Percentiles rank a stretch among this genome's conserved stretches.
Conservation (phyloP, 2,888 invertebrate genomes). For the Pediacus dermestoides region DNA sequence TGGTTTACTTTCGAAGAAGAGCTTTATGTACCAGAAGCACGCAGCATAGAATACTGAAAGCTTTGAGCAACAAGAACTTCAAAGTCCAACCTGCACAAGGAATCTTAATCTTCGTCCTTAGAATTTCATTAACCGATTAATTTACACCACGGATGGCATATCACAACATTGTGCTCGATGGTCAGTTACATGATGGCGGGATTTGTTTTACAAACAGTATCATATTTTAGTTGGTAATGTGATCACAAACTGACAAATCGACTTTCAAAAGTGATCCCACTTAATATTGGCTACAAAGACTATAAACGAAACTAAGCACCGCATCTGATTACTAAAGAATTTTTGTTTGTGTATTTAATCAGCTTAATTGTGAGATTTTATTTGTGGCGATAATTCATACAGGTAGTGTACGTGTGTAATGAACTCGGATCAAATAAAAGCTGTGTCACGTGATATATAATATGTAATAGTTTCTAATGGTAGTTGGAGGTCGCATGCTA, state of each 20-base stretch:
- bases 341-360: too few species aligned
- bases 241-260: too few species aligned
- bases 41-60: slow-evolving; percentile 31
- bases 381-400: too few species aligned
- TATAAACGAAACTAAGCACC: too few species aligned
- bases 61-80: slow-evolving; percentile 37
- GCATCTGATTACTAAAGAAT: too few species aligned
- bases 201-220: too few species aligned
- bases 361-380: too few species aligned
- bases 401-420: slow-evolving; percentile 26
- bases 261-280: too few species aligned
- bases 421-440: slow-evolving; percentile 30
- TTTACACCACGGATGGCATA: slow-evolving; percentile 25
- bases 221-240: too few species aligned
- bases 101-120: slow-evolving; percentile 39
- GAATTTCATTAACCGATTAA: slow-evolving; percentile 41
- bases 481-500: slow-evolving; percentile 38
- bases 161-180: slow-evolving; percentile 10
- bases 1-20: slow-evolving; percentile 17
- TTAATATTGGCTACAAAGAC: too few species aligned
- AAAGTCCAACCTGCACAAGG: slow-evolving; percentile 36
- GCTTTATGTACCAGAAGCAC: slow-evolving; percentile 22
- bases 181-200: slow-evolving; percentile 1
- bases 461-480: slow-evolving; percentile 38
- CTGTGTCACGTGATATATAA: slow-evolving; percentile 35